These are phyloP conservation scores for Hypercompe scribonia DNA, from an alignment of 2,888 invertebrate species.

Conservation along the genomic window DNA sequence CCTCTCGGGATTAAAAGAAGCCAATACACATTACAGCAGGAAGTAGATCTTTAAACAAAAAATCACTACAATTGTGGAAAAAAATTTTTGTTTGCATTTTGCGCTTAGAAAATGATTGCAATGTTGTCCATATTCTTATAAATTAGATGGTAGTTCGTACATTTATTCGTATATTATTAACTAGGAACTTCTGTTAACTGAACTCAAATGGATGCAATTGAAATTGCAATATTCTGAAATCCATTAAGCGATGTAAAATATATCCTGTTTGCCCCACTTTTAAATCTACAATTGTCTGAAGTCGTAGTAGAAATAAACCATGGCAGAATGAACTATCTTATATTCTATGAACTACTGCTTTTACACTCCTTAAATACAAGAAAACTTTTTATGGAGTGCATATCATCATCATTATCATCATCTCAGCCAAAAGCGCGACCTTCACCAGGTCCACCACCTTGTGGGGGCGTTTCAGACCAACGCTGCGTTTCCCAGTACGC, in stretches of 20 bases:
- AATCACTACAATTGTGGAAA: neutral
- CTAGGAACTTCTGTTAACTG: neutral
- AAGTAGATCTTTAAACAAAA: neutral
- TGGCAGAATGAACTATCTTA: neutral
- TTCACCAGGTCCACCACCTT: too few relatives aligned
- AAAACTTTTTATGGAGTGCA: neutral
- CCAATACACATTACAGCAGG: conserved; percentile 1
- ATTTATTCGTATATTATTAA: too few relatives aligned
- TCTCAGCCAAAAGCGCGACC: too few relatives aligned
- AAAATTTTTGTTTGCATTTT: neutral
- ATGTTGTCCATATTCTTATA: too few relatives aligned
- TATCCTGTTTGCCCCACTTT: neutral
- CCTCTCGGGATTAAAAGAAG: neutral
- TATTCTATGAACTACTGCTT: neutral
- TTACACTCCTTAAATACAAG: neutral
- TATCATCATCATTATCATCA: too few relatives aligned
- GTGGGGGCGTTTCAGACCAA: too few relatives aligned
- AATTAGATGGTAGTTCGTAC: too few relatives aligned
- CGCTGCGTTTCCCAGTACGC: too few relatives aligned
- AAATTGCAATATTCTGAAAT: neutral
- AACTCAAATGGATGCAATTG: neutral
- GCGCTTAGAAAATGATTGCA: too few relatives aligned
- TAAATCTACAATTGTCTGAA: neutral
- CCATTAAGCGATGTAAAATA: neutral
- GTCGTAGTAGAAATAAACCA: neutral